Percentiles rank a stretch among this genome's conserved stretches.
These are phyloP conservation scores for Bubalus kerabau DNA, from an alignment of 2,113 vertebrate genomes.

Conservation along the genomic window DNA sequence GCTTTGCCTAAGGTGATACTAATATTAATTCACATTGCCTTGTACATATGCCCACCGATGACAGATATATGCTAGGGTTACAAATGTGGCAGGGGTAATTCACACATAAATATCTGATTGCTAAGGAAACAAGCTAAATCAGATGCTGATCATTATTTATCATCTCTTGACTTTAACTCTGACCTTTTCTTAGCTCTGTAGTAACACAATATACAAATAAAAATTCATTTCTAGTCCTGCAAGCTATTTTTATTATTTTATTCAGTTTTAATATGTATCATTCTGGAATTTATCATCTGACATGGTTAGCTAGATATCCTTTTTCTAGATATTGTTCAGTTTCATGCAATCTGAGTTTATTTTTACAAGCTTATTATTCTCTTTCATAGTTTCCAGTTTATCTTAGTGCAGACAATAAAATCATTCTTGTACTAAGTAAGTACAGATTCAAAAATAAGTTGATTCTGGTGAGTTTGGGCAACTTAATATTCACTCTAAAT, in stretches of 20 bases:
- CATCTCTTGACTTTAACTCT: not conserved
- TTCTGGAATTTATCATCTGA: not conserved
- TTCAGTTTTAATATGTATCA: not conserved
- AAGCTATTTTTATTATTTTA: not conserved
- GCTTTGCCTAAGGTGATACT: not conserved
- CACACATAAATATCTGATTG: not conserved
- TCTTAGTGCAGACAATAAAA: not conserved
- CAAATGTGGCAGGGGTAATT: not conserved
- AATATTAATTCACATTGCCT: not conserved
- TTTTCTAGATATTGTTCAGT: not conserved
- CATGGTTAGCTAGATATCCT: not conserved
- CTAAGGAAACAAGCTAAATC: not conserved
- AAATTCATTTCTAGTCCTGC: not conserved
- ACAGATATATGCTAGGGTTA: not conserved
- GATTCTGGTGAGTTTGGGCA: not conserved
- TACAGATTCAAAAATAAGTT: not conserved
- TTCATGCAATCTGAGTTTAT: constrained; percentile 22
- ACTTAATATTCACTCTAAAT: not conserved
- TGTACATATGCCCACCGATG: not conserved
- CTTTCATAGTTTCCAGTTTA: not conserved
- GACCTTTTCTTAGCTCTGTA: not conserved
- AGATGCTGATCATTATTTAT: not conserved
- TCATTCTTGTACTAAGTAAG: not conserved
- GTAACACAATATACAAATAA: not conserved
- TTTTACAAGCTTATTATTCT: not conserved